Evolutionary conservation across 2,113 vertebrate genomes (phyloP), one percentile per base, ranked within the genome.

Genomic region (Corythornis madagascariensis): DNA sequence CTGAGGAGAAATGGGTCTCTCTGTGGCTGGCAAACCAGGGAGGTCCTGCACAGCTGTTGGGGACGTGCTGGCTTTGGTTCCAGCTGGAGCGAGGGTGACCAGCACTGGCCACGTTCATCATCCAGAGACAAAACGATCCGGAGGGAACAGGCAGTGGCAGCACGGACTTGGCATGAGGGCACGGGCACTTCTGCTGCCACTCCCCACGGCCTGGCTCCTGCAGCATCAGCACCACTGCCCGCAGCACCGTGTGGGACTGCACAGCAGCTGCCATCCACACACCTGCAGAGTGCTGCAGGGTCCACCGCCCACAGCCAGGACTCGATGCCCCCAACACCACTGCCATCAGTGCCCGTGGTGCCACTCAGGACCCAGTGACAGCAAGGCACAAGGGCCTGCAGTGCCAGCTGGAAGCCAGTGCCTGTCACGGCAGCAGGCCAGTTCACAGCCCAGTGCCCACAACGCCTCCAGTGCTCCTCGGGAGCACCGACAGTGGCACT

Each of bases 191-290:
- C 74, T 72, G 48, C 67, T 89, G 72, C 67, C 20, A 10, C 5
- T 2, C 79, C 11, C 40, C 69, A 38, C 0, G 3, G 63, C 8
- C 29, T 2, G 2, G 11, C 73, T 84, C 59, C 77, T 52, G 74
- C 81, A 81, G 40, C 14, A 7, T 7, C 38, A 33, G 90, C 71
- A 52, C 42, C 0, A 0, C 18, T 4, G 21, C 18, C 42, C 35
- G 65, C 0, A 0, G 59, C 0, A 0, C 43, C 16, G 20, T 14
- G 0, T 13, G 35, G 53, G 48, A 22, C 57, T 3, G 2, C 35
- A 12, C 1, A 1, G 29, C 29, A 18, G 31, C 31, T 8, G 18
- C 4, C 2, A 4, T 7, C 45, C 52, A n/a, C 47, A 12, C 1
- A 15, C 29, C 85, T 15, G 63, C 63, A 57, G 84, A 0, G 0